Evolutionary conservation across 2,113 vertebrate species (phyloP), one percentile per base, ranked within the genome.

Genomic region (Ornithorhynchus anatinus): DNA sequence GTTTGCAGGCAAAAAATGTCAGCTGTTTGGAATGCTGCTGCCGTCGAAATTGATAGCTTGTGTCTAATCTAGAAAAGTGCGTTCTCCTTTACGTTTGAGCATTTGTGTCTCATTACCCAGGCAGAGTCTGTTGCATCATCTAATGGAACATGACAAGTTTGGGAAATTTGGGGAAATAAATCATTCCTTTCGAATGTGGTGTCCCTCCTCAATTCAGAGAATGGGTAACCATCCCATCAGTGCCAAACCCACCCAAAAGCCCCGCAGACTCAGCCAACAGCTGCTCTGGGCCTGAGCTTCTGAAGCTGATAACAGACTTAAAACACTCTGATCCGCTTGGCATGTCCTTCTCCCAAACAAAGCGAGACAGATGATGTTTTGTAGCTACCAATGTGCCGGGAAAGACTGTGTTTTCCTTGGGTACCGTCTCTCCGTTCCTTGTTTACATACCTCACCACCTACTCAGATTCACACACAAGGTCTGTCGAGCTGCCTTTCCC

Each of bases 31-130:
- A 84, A 81, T 63, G 84, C 78, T 63, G 56, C 71, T 61, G n/a
- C 2, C 87, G 80, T 80, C 77, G 73, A 76, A 69, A 87, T 75
- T 57, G 37, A 84, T 57, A 75, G 75, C 57, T 57, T 54, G 3
- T 59, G 57, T 77, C 53, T 84, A 81, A 83, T 81, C 63, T 83
- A 62, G 85, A 51, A 60, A 89, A 82, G 71, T 58, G 45, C 31
- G 1, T 56, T 87, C 74, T 90, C 69, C 74, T 84, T 88, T 84
- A 87, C 76, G 79, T 88, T 88, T 88, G 78, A 85, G 66, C 68
- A 79, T 84, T 66, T 80, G 80, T 74, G 78, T 92, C 82, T 91
- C 89, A 90, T 91, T 90, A 87, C 80, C 73, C 76, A 86, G 68
- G 51, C 91, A 93, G 92, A 45, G 31, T 91, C 78, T 89, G 72